Evolutionary conservation across 2,113 vertebrate genomes (phyloP), one percentile per base, ranked within the genome.

Genomic region (Ploceus nigricollis): DNA sequence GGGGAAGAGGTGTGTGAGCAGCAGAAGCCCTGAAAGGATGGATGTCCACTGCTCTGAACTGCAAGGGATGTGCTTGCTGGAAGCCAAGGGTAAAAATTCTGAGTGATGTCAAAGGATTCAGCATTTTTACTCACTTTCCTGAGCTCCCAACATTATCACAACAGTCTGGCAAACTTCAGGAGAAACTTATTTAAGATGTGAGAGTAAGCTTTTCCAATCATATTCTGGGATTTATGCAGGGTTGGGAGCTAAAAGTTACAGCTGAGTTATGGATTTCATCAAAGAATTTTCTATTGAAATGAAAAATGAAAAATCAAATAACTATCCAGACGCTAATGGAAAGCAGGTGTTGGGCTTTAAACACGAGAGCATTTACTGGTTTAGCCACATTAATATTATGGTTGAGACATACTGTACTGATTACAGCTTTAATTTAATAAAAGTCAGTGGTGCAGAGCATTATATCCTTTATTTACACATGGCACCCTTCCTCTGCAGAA

Each of bases 341-440:
- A 89, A 97, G 40, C 93, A 96, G 93, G 96, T 96, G 92, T 71
- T 75, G 60, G 64, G 69, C 76, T 84, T 96, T 82, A 86, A 95
- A 90, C 76, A 77, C 2, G 7, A 93, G 61, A 88, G 77, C 83
- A 89, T 84, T 94, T 89, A 84, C 70, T 82, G 89, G 15, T 89
- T 95, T 91, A 89, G 64, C 56, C 37, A 71, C 53, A 89, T 90
- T 97, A 96, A 94, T 90, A 83, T 92, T 89, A 93, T 80, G 84
- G 88, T 92, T 94, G 58, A 94, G 96, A 90, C 96, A 94, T 53
- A 90, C 85, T 92, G 87, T 64, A 70, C 54, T 63, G 87, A 96
- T 96, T 96, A 93, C 40, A 80, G 94, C 71, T 91, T 93, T 90
- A 96, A 96, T 91, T 95, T 66, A 95, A 95, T 92, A 90, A 90